Conservation (phyloP, 2,113 vertebrate species). For the Amphiprion ocellaris region DNA sequence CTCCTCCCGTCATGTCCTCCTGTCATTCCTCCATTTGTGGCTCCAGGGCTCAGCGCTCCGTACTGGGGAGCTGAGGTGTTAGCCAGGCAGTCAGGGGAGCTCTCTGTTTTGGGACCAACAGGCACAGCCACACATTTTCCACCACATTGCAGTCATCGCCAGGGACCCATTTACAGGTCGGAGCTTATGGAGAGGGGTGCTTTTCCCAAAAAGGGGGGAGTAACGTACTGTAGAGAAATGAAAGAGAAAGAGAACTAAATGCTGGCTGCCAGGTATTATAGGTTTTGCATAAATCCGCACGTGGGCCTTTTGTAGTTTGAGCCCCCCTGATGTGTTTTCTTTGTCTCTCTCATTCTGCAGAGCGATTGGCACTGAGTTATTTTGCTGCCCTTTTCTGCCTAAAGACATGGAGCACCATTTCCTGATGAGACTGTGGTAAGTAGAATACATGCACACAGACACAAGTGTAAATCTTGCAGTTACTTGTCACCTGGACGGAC, state of each 20-base stretch:
- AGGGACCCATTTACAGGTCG: constrained; percentile 67
- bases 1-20: constrained; percentile 16
- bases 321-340: constrained; percentile 47
- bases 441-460: constrained; percentile 13
- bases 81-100: constrained; percentile 25
- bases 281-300: neutral
- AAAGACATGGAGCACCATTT: constrained; percentile 78
- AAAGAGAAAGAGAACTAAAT: constrained; percentile 14
- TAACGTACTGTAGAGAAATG: constrained; percentile 12
- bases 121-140: constrained; percentile 53
- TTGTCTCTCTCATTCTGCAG: constrained; percentile 45
- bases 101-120: constrained; percentile 58
- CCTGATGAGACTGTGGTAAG: constrained; percentile 82
- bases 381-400: constrained; percentile 51
- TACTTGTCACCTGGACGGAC: constrained; percentile 53
- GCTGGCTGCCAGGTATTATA: neutral
- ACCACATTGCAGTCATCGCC: constrained; percentile 42
- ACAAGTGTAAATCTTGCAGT: constrained; percentile 29
- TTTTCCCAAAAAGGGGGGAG: constrained; percentile 26
- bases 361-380: constrained; percentile 43
- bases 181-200: constrained; percentile 38
- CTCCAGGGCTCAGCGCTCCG: constrained; percentile 22
- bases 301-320: constrained; percentile 20
- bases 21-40: constrained; percentile 20
- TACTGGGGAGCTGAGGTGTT: constrained; percentile 26